phyloP scores from a whole-genome alignment of 2,113 vertebrate genomes.

The Blennius ocellaris region DNA sequence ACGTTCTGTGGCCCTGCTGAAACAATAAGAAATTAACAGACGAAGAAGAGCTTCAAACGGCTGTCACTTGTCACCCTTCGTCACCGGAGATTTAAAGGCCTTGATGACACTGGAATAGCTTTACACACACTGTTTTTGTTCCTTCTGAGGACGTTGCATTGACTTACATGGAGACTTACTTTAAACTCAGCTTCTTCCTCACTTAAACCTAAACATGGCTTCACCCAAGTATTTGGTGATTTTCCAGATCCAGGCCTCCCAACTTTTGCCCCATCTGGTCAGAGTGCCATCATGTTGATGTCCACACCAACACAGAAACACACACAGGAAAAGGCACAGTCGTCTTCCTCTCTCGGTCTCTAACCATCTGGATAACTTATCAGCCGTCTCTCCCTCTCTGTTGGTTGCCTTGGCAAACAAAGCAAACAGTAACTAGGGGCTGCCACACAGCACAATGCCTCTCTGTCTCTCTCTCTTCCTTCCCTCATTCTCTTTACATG shows the following conservation, averaged over 20 bases:
- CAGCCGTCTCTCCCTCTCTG: conserved; percentile 43
- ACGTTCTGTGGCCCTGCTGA: conserved; percentile 17
- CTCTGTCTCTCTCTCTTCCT: conserved; percentile 67
- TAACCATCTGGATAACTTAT: conserved; percentile 81
- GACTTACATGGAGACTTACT: too few species aligned
- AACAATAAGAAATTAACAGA: conserved; percentile 50
- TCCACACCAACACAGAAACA: conserved; percentile 30
- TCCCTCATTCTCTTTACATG: conserved; percentile 42
- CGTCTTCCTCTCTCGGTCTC: conserved; percentile 49
- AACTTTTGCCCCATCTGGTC: too few species aligned
- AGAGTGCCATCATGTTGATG: background rate
- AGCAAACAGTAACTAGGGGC: conserved; percentile 68
- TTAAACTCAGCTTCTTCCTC: too few species aligned
- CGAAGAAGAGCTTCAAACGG: conserved; percentile 31
- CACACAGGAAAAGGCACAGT: conserved; percentile 15
- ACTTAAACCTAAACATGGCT: too few species aligned
- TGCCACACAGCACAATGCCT: conserved; percentile 74
- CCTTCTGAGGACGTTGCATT: too few species aligned
- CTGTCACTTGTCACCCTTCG: conserved; percentile 44
- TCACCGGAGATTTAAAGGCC: conserved; percentile 24
- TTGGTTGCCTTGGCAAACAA: conserved; percentile 64
- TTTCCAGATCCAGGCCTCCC: too few species aligned
- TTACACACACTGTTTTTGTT: background rate
- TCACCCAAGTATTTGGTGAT: too few species aligned
- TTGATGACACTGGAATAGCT: conserved; percentile 29